Evolutionary conservation across 2,888 invertebrate species (phyloP).

Genomic region (Tenthredo livida): DNA sequence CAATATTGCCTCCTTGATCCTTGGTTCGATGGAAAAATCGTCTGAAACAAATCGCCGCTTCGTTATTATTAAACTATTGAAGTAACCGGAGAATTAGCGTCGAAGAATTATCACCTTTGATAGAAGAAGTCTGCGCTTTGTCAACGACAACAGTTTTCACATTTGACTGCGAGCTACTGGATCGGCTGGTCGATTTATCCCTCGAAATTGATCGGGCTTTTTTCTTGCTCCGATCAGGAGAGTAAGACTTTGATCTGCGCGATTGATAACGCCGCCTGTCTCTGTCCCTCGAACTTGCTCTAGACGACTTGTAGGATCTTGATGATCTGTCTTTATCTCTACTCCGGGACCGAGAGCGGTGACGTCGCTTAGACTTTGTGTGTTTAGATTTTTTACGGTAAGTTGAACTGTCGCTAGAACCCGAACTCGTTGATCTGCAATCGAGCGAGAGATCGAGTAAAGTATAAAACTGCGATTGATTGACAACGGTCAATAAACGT

Average conservation of each 20-base stretch:
- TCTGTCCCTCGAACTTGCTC: conserved; percentile 71
- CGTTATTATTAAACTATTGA: not conserved
- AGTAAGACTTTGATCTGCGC: conserved; percentile 69
- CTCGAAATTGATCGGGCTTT: conserved; percentile 71
- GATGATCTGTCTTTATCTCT: conserved; percentile 68
- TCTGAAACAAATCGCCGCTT: conserved; percentile 63
- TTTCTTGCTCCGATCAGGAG: conserved; percentile 67
- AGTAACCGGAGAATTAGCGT: not conserved
- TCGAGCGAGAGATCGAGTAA: not conserved
- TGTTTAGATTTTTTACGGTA: conserved; percentile 71
- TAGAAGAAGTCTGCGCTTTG: conserved; percentile 60
- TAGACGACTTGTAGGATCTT: conserved; percentile 69
- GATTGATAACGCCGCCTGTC: conserved; percentile 69
- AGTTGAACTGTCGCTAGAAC: conserved; percentile 71
- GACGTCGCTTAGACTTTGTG: conserved; percentile 70
- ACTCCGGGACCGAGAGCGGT: conserved; percentile 71
- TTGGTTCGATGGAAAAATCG: conserved; percentile 72
- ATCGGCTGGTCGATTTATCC: conserved; percentile 74
- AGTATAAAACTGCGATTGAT: not conserved
- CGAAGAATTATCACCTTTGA: conserved; percentile 65
- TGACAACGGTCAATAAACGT: not conserved
- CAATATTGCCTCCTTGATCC: conserved; percentile 79
- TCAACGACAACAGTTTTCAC: conserved; percentile 65
- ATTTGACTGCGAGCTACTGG: conserved; percentile 72
- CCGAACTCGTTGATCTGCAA: conserved; percentile 70